Evolutionary conservation across 1,140 invertebrate genomes (phyloP).

Genomic region (Drosophila repletoides): DNA sequence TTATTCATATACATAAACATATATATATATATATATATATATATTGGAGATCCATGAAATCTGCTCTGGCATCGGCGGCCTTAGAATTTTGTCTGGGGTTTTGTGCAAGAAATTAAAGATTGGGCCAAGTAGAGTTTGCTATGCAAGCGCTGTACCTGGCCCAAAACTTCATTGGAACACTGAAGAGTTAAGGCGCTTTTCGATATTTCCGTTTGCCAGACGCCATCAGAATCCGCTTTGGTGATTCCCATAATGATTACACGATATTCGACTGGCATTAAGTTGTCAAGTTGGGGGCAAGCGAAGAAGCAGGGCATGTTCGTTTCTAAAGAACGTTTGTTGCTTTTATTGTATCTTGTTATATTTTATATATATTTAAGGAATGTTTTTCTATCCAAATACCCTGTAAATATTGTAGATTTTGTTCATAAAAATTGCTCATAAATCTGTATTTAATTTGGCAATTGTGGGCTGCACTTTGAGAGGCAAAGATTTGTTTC

Average conservation of each 20-base stretch:
- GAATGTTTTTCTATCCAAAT: neutral
- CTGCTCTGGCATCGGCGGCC: constrained; percentile 72
- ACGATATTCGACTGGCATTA: constrained; percentile 43
- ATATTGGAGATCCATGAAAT: constrained; percentile 72
- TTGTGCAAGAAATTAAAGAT: constrained; percentile 54
- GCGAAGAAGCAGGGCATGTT: constrained; percentile 14
- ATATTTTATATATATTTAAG: too few relatives aligned
- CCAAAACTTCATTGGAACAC: neutral
- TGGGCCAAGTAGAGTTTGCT: neutral
- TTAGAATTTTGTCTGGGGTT: constrained; percentile 48
- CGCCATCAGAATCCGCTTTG: constrained; percentile 69
- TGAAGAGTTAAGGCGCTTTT: constrained; percentile 53
- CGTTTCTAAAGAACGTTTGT: neutral
- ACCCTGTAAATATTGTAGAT: neutral
- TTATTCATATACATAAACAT: too few relatives aligned
- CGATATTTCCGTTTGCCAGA: constrained; percentile 63
- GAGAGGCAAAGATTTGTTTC: too few relatives aligned
- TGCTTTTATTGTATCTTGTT: neutral
- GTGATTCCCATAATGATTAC: constrained; percentile 67
- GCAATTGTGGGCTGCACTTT: too few relatives aligned
- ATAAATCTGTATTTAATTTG: too few relatives aligned
- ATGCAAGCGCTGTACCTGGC: constrained; percentile 9
- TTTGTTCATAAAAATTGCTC: too few relatives aligned
- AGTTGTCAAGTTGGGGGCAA: constrained; percentile 36
- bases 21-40: too few relatives aligned